These are phyloP conservation scores for Mobula birostris DNA, from an alignment of 2,113 vertebrate genomes.

Conservation along the genomic window DNA sequence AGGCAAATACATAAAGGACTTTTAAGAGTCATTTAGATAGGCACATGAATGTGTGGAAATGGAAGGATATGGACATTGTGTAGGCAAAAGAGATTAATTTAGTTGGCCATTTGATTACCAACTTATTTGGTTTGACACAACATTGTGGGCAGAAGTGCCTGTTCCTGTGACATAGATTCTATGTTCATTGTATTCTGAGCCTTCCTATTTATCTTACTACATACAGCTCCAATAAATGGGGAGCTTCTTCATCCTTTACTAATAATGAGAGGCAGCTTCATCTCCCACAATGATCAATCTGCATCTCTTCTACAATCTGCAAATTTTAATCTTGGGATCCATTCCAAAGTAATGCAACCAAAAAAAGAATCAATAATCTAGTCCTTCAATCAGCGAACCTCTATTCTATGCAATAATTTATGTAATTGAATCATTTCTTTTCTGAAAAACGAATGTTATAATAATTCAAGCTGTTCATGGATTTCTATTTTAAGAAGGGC, in stretches of 20 bases:
- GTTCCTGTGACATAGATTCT: no score
- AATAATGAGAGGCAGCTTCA: neutral
- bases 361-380: neutral
- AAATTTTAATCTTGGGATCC: neutral
- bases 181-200: no score
- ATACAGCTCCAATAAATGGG: neutral
- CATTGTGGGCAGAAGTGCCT: no score
- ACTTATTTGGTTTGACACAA: no score
- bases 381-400: neutral
- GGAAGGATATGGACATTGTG: no score
- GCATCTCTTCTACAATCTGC: neutral
- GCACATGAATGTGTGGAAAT: no score
- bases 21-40: no score
- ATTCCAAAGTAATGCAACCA: neutral
- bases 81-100: no score
- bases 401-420: no score
- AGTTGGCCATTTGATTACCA: no score
- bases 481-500: neutral
- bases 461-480: neutral
- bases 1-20: no score
- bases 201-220: neutral
- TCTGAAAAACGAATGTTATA: neutral
- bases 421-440: neutral
- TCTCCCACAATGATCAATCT: neutral
- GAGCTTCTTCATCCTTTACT: neutral